Conservation (phyloP, 2,113 vertebrate species). For the human (Homo sapiens) region GRCh38 chrX:44445001-44445500, state of each 20-base stretch:
- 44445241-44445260: constrained; percentile 7
- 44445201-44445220: not conserved
- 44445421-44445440: not conserved
- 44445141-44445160: not conserved
- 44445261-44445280: constrained; percentile 22
- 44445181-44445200: not conserved
- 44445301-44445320: not conserved
- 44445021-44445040: not conserved
- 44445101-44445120: not conserved
- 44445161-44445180: not conserved
- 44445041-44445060: not conserved
- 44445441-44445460: not conserved
- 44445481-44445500: not conserved
- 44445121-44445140: not conserved
- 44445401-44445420: not conserved
- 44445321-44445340: constrained; percentile 22
- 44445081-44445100: not conserved
- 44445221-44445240: constrained; percentile 15
- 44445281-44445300: not conserved
- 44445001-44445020: not conserved
- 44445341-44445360: constrained; percentile 30
- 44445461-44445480: not conserved
- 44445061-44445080: not conserved
- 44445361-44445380: not conserved
- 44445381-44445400: constrained; percentile 32